Percentiles rank a stretch among this genome's conserved stretches.
Evolutionary conservation across 1,140 invertebrate species (phyloP).

Genomic region (Araneus ventricosus): DNA sequence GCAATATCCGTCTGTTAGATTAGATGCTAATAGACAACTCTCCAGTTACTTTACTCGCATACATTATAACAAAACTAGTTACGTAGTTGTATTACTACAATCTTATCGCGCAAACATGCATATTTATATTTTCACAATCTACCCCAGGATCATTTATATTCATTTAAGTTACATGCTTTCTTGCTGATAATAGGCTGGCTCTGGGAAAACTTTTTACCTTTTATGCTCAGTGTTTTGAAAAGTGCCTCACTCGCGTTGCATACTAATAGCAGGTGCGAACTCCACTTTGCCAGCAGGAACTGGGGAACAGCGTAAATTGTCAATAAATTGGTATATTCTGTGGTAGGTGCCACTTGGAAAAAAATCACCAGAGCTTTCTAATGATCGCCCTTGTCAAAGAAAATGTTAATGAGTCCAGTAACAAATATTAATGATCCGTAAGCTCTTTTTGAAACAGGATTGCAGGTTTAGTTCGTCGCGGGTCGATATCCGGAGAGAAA

Average conservation of each 20-base stretch:
- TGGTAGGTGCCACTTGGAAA: neutral
- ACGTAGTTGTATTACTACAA: neutral
- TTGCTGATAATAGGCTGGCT: constrained; percentile 1
- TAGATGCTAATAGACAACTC: neutral
- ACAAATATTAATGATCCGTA: constrained; percentile 47
- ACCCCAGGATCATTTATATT: neutral
- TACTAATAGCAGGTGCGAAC: constrained; percentile 10
- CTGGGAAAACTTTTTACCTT: neutral
- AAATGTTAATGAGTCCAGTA: constrained; percentile 56
- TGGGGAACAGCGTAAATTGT: neutral
- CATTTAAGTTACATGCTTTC: constrained; percentile 22
- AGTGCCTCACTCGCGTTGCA: neutral
- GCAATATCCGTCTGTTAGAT: neutral
- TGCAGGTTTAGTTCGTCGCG: neutral
- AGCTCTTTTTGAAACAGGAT: constrained; percentile 32
- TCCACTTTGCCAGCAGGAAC: neutral
- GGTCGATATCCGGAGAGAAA: neutral
- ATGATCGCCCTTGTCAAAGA: constrained; percentile 56
- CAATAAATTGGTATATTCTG: constrained; percentile 40
- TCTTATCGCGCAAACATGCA: neutral
- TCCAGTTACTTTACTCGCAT: neutral
- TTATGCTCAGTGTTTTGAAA: neutral
- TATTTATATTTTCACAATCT: constrained; percentile 23
- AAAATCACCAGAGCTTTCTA: neutral
- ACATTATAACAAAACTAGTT: neutral